A percentile compares a stretch with the other conserved stretches of the same genome.
Conservation (phyloP, 2,888 invertebrate genomes). For the Tipula lateralis region DNA sequence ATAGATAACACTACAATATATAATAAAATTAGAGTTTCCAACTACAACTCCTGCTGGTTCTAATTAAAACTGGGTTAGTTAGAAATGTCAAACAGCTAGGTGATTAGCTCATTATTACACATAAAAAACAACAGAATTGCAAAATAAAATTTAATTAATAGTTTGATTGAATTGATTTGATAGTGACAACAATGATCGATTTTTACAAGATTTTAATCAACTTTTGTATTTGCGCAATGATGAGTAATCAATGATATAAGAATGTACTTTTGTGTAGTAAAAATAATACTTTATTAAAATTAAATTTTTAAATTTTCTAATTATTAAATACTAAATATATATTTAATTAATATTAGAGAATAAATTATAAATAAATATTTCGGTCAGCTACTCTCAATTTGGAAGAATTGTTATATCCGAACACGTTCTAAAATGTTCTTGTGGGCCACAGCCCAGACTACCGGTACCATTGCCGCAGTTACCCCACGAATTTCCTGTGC, state of each 20-base stretch:
- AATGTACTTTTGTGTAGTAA: not conserved
- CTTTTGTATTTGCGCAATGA: too few relatives aligned
- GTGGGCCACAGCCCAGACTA: conserved; percentile 51
- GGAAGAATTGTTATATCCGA: conserved; percentile 46
- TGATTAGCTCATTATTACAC: not conserved
- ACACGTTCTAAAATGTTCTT: conserved; percentile 53
- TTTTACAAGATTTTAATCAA: too few relatives aligned
- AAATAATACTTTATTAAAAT: not conserved
- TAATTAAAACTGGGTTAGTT: not conserved
- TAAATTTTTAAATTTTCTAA: not conserved
- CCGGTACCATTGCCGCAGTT: conserved; percentile 45
- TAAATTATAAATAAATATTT: not conserved
- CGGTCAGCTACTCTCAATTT: too few relatives aligned
- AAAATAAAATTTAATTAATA: too few relatives aligned
- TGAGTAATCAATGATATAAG: not conserved
- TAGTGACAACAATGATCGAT: not conserved
- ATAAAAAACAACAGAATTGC: too few relatives aligned
- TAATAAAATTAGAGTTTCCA: not conserved
- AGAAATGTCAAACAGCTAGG: not conserved
- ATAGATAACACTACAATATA: not conserved
- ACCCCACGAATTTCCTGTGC: conserved; percentile 52
- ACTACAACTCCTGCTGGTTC: not conserved
- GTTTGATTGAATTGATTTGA: not conserved
- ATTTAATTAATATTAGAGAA: not conserved
- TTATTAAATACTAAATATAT: not conserved